phyloP scores from a whole-genome alignment of 92 coral and sea anemone genomes.

The Bergia puertoricense region DNA sequence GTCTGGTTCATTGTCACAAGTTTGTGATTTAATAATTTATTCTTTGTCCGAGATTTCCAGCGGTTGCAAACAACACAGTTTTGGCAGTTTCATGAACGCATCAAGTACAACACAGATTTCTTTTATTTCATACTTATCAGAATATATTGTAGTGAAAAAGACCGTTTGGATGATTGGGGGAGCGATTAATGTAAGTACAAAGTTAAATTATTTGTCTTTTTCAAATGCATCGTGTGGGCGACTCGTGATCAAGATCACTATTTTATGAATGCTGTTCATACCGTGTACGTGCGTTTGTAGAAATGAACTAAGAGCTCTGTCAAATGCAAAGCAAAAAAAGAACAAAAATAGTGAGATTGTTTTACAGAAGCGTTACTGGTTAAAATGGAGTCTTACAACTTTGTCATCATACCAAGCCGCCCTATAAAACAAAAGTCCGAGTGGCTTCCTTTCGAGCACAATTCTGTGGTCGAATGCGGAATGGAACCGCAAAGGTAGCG shows the following conservation, averaged over 20 bases:
- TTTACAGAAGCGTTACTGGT: no score
- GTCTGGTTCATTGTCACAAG: constrained; percentile 1
- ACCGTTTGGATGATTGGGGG: background rate
- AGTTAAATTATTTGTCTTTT: background rate
- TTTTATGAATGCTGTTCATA: no score
- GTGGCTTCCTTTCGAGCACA: no score
- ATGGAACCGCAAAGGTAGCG: no score
- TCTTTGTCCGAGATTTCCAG: constrained; percentile 2
- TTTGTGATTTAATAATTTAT: constrained; percentile 20
- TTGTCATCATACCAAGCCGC: no score
- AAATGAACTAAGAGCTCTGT: no score
- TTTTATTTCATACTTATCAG: background rate
- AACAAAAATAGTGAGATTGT: no score
- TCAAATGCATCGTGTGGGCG: background rate
- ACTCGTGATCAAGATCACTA: no score
- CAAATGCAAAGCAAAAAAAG: no score
- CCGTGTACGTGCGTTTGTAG: background rate
- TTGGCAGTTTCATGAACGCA: background rate
- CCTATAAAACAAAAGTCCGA: no score
- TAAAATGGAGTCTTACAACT: no score
- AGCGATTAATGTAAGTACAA: background rate
- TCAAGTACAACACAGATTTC: background rate
- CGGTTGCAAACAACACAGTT: constrained; percentile 15
- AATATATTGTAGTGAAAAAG: background rate
- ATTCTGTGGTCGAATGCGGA: no score